Base-by-base conservation (phyloP, 2,113 vertebrate genomes). In the Anolis carolinensis region DNA sequence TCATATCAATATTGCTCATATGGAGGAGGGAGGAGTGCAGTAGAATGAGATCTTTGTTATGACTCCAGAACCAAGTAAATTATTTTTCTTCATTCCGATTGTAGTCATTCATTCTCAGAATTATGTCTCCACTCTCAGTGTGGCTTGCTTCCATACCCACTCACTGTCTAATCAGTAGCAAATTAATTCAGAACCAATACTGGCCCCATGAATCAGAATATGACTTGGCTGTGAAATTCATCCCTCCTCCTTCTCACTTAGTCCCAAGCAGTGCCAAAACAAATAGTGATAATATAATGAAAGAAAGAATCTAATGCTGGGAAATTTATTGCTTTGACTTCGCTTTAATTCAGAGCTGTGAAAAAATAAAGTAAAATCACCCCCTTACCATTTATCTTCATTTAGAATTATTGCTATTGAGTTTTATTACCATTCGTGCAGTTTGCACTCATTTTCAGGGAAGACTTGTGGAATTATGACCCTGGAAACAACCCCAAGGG, bases 221-320 rank as follows among this genome's bases (percentile, higher is more conserved):
- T 90, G 85, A 91, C 85, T 83, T 91, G 91, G 84, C 91, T 90
- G 90, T 74, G 85, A 65, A 62, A 67, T 82, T 79, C 87, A 21
- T 94, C 93, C 89, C 83, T 92, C 59, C 74, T 87, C 88, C 73
- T 83, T 87, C 88, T 86, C 0, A 0, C 90, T 86, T 73, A 80
- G 77, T 86, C 91, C 63, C 86, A 59, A 75, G 62, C n/a, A 2
- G 71, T 92, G 92, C 95, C 94, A 96, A 96, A 95, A 84, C 89
- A 95, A 96, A 95, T 20, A 92, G 75, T 81, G 93, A 93, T 88
- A 94, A 89, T 81, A 71, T 67, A 91, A 91, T 90, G 89, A 90
- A 92, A 93, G 71, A 95, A 92, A 84, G 50, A 90, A 89, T 89
- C 85, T 92, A 75, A 82, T 93, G 79, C 87, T 90, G 89, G 72